Conservation (phyloP, 2,797 vertebrate genomes). For the Pempheris klunzingeri region DNA sequence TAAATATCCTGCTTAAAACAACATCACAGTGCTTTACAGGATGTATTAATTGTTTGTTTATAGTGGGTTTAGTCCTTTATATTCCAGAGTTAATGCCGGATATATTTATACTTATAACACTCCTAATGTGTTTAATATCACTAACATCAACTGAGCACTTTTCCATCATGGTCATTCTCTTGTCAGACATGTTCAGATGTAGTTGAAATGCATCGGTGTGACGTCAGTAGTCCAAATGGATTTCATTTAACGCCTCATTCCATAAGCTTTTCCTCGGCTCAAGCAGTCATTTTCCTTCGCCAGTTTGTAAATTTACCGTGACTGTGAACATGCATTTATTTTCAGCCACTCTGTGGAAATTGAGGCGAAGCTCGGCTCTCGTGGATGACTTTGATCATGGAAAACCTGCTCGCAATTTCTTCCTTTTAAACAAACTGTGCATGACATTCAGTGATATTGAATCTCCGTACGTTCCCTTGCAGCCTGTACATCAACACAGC, state of each 20-base stretch:
- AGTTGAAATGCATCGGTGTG: constrained; percentile 42
- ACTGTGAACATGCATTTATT: constrained; percentile 70
- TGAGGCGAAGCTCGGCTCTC: constrained; percentile 27
- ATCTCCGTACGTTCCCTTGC: constrained; percentile 39
- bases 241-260: constrained; percentile 74
- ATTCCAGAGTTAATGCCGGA: background rate
- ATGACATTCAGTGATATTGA: constrained; percentile 48
- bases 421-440: constrained; percentile 60
- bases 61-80: background rate
- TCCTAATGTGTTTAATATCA: constrained; percentile 34
- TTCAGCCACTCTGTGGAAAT: constrained; percentile 49
- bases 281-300: constrained; percentile 41
- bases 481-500: constrained; percentile 46
- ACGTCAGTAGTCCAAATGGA: constrained; percentile 65
- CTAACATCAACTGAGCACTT: background rate
- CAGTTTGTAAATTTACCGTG: constrained; percentile 63
- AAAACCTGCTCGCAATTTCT: constrained; percentile 49
- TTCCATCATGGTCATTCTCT: constrained; percentile 13
- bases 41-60: background rate
- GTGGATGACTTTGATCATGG: constrained; percentile 59
- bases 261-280: constrained; percentile 34
- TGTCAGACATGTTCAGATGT: constrained; percentile 44
- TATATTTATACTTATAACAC: background rate
- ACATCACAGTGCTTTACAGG: background rate
- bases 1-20: background rate